Conservation (phyloP, 2,797 vertebrate genomes). For the Rousettus madagascariensis region DNA sequence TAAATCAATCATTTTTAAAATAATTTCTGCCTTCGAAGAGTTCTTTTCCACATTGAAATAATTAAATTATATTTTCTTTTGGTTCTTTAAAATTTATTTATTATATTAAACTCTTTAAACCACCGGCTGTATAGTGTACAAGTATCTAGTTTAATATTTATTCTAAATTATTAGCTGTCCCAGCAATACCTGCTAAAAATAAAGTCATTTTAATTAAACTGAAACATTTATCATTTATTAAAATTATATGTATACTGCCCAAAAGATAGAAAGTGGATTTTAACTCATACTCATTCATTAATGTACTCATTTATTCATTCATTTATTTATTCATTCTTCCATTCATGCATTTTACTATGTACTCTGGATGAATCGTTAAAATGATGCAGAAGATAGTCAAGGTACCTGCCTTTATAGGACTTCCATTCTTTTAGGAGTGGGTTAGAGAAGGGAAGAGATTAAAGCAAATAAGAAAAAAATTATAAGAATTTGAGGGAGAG, state of each 20-base stretch:
- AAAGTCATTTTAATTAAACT: background rate
- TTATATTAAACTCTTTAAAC: conserved; percentile 16
- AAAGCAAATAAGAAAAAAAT: background rate
- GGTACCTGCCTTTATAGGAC: background rate
- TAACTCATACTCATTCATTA: background rate
- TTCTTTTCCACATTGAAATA: conserved; percentile 9
- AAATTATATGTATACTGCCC: background rate
- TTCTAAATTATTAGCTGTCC: conserved; percentile 2
- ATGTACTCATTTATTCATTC: background rate
- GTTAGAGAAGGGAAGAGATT: background rate
- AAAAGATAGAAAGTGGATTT: background rate
- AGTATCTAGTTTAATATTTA: conserved; percentile 19
- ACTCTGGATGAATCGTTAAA: background rate
- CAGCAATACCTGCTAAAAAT: conserved; percentile 11
- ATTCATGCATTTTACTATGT: background rate
- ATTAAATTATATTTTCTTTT: conserved; percentile 28
- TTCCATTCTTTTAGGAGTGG: background rate
- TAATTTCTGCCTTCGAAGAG: conserved; percentile 7
- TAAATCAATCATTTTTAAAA: background rate
- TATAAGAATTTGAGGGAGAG: background rate
- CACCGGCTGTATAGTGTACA: background rate
- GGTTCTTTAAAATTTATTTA: background rate
- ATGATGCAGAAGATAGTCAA: background rate
- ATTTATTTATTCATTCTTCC: background rate
- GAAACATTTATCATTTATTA: background rate